phyloP scores from a whole-genome alignment of 1,140 invertebrate species.

The Harpegnathos saltator region DNA sequence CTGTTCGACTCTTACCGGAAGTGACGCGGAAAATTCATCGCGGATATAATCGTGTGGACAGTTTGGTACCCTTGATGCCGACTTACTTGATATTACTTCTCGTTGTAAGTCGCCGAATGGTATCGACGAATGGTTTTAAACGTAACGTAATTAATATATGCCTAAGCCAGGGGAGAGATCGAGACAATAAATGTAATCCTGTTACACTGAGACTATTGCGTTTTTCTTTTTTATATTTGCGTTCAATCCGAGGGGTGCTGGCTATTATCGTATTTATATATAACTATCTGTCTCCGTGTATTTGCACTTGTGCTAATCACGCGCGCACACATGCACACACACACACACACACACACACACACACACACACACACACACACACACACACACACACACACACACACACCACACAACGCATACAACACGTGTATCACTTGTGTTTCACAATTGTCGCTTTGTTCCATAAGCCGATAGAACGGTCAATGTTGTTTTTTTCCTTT shows the following conservation, averaged over 20 bases:
- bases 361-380: background rate
- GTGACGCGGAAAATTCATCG: slow-evolving; percentile 60
- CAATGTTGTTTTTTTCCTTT: slow-evolving; percentile 27
- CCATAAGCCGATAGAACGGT: slow-evolving; percentile 34
- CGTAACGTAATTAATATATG: slow-evolving; percentile 80
- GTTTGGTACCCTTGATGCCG: slow-evolving; percentile 67
- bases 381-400: slow-evolving; percentile 11
- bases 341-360: slow-evolving; percentile 27
- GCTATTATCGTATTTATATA: slow-evolving; percentile 81
- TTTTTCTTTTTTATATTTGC: slow-evolving; percentile 86
- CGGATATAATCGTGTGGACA: background rate
- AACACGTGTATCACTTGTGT: slow-evolving; percentile 61
- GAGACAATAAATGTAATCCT: slow-evolving; percentile 86
- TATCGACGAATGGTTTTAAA: slow-evolving; percentile 68
- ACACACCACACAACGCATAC: slow-evolving; percentile 14
- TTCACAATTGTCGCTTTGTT: slow-evolving; percentile 59
- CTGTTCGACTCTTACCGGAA: slow-evolving; percentile 16
- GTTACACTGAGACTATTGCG: slow-evolving; percentile 85
- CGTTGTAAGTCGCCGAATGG: slow-evolving; percentile 79
- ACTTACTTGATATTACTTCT: slow-evolving; percentile 78
- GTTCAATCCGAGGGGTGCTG: slow-evolving; percentile 84
- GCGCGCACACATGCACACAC: slow-evolving; percentile 26
- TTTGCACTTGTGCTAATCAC: slow-evolving; percentile 62
- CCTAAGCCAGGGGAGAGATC: slow-evolving; percentile 83
- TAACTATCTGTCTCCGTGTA: slow-evolving; percentile 74